Conservation (phyloP, 1,140 invertebrate species). For the Holcopasites calliopsidis region DNA sequence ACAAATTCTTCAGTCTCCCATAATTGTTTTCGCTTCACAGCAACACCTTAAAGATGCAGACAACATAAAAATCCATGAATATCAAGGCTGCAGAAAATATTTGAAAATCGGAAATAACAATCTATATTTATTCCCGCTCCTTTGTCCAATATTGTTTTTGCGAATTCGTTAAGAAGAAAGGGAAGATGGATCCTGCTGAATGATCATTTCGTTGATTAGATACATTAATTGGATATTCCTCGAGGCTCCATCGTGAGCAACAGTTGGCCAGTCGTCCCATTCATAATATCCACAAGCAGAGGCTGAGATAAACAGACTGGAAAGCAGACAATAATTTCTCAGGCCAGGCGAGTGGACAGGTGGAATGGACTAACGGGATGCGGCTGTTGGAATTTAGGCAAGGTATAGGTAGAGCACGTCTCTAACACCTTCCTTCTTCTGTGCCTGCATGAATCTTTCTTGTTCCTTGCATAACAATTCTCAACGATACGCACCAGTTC, state of each 20-base stretch:
- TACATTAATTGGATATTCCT: no score
- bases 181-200: no score
- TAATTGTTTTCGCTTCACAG: no score
- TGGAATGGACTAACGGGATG: slow-evolving; percentile 67
- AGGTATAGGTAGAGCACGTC: slow-evolving; percentile 49
- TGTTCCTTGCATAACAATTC: slow-evolving; percentile 25
- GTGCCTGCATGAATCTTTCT: no score
- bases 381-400: slow-evolving; percentile 68
- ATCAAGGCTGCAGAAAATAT: background rate
- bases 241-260: no score
- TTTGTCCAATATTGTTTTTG: no score
- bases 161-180: no score
- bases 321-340: slow-evolving; percentile 53
- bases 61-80: no score
- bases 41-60: no score
- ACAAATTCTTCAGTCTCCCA: no score
- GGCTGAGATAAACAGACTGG: slow-evolving; percentile 32
- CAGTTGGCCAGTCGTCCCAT: slow-evolving; percentile 6
- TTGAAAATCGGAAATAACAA: background rate
- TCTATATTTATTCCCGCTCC: no score
- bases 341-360: slow-evolving; percentile 44
- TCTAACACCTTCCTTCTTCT: slow-evolving; percentile 11
- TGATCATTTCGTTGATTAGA: no score
- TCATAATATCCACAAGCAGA: slow-evolving; percentile 19
- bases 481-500: background rate